phyloP scores from a whole-genome alignment of 2,113 vertebrate species.

The Campylomormyrus tamandua region DNA sequence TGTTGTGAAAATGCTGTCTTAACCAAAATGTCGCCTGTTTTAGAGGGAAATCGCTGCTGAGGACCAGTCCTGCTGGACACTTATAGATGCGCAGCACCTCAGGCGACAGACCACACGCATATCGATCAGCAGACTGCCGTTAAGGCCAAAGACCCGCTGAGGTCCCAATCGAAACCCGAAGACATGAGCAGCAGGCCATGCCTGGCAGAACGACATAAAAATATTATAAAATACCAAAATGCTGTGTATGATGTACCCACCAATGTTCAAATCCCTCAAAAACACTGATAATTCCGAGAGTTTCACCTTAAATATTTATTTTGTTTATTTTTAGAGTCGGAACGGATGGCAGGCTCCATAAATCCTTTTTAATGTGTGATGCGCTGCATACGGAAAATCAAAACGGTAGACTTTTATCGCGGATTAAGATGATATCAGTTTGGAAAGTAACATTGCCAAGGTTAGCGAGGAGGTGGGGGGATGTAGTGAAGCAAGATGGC shows the following conservation, averaged over 20 bases:
- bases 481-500: conserved; percentile 82
- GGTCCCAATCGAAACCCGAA: not conserved
- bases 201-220: not conserved
- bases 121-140: not conserved
- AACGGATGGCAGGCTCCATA: not conserved
- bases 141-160: not conserved
- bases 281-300: not conserved
- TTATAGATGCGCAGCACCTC: not conserved
- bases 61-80: not conserved
- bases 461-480: conserved; percentile 85
- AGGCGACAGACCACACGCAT: not conserved
- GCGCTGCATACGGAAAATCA: conserved; percentile 37
- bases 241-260: not conserved
- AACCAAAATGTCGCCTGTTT: not conserved
- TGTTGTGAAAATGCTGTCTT: not conserved
- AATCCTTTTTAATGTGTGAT: conserved; percentile 33
- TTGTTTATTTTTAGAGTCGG: conserved; percentile 26
- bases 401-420: conserved; percentile 35
- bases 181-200: not conserved
- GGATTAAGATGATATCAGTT: conserved; percentile 52
- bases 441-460: conserved; percentile 74
- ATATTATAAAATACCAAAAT: not conserved
- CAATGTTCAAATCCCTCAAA: not conserved
- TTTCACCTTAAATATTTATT: conserved; percentile 14
- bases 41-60: not conserved